These are phyloP conservation scores for Parazoanthus swiftii DNA, from an alignment of 92 coral and sea anemone genomes.

Conservation along the genomic window DNA sequence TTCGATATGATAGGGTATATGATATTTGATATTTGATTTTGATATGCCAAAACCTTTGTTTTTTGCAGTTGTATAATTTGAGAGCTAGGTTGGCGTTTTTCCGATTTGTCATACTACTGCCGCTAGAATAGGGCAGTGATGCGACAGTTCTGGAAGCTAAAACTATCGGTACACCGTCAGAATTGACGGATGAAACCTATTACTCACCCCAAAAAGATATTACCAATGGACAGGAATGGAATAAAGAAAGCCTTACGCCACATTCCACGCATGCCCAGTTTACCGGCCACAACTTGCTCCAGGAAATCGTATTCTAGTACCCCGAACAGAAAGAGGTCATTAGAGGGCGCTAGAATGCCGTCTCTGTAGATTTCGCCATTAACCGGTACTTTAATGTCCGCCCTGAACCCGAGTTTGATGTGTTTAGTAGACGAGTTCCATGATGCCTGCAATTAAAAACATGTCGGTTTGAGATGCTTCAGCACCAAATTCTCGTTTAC, in stretches of 20 bases:
- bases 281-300: conserved; percentile 67
- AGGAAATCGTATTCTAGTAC: conserved; percentile 74
- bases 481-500: no score
- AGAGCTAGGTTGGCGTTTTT: no score
- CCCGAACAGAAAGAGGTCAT: conserved; percentile 83
- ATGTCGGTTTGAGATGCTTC: background rate
- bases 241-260: conserved; percentile 87
- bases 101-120: no score
- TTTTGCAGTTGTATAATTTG: no score
- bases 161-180: no score
- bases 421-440: conserved; percentile 71
- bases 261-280: conserved; percentile 88
- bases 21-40: no score
- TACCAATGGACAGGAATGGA: conserved; percentile 82
- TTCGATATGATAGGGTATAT: no score
- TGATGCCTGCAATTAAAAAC: conserved; percentile 67
- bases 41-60: no score
- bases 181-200: background rate
- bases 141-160: no score
- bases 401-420: conserved; percentile 82
- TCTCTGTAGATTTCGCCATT: conserved; percentile 89
- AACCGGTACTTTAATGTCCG: conserved; percentile 90
- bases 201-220: conserved; percentile 82
- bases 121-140: no score
- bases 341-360: conserved; percentile 82